phyloP scores from a whole-genome alignment of 2,113 vertebrate species.

The Orthonyx spaldingii region DNA sequence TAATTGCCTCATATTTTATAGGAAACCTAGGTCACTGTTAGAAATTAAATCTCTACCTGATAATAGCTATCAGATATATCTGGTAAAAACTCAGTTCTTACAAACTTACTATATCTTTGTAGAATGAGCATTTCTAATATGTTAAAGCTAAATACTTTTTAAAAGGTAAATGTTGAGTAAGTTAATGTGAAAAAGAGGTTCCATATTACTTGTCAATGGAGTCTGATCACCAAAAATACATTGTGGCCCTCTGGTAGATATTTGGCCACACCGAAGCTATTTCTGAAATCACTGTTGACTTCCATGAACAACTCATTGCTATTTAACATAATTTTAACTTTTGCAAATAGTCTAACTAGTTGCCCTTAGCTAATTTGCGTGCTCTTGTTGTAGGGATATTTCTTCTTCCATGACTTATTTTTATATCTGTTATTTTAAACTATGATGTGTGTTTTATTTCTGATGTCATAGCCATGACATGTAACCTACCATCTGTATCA shows the following conservation, averaged over 20 bases:
- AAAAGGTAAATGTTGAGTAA: neutral
- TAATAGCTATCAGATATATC: neutral
- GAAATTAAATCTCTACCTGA: neutral
- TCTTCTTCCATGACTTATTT: neutral
- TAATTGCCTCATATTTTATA: neutral
- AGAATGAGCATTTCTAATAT: neutral
- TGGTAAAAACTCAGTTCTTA: neutral
- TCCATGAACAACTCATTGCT: neutral
- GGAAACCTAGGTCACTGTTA: neutral
- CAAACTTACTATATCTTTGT: neutral
- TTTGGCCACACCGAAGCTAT: neutral
- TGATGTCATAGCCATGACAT: neutral
- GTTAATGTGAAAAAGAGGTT: neutral
- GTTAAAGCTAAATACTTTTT: neutral
- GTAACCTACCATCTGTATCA: neutral
- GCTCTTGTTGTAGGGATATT: neutral
- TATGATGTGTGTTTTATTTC: neutral
- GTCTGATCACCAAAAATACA: neutral
- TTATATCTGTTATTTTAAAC: neutral
- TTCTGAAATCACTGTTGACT: neutral
- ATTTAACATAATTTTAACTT: neutral
- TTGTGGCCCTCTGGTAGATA: neutral
- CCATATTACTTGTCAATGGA: neutral
- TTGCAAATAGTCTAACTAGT: neutral
- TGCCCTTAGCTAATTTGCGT: neutral